phyloP scores from a whole-genome alignment of 2,113 vertebrate genomes.

The Psittacula cyanocephala region DNA sequence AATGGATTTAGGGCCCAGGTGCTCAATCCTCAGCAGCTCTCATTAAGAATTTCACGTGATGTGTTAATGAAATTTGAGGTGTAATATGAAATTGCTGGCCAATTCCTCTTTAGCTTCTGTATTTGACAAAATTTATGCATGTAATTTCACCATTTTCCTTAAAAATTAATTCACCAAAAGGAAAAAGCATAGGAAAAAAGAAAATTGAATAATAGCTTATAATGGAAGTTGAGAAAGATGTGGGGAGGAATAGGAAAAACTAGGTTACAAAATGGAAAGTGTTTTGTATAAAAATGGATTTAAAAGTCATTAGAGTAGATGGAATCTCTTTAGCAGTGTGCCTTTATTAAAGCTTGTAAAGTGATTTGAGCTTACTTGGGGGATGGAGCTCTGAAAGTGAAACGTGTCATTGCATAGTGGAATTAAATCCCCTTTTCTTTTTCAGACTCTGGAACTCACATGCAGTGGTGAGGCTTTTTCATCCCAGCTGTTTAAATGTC shows the following conservation, averaged over 20 bases:
- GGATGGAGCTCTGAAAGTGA: neutral
- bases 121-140: neutral
- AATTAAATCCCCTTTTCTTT: neutral
- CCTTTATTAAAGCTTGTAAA: slow-evolving; percentile 22
- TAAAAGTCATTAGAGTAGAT: neutral
- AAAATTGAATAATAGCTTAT: neutral
- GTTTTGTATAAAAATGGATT: neutral
- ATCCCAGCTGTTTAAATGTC: neutral
- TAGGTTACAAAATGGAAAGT: neutral
- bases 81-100: neutral
- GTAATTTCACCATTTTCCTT: neutral
- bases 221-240: neutral
- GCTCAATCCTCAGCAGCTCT: neutral
- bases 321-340: neutral
- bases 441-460: neutral
- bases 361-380: neutral
- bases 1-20: neutral
- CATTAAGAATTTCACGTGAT: neutral
- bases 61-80: neutral
- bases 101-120: neutral
- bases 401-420: neutral
- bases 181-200: neutral
- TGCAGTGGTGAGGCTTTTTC: neutral
- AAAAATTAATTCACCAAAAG: neutral
- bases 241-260: neutral